phyloP scores from a whole-genome alignment of 2,888 invertebrate species.

The Hofmannophila pseudospretella region DNA sequence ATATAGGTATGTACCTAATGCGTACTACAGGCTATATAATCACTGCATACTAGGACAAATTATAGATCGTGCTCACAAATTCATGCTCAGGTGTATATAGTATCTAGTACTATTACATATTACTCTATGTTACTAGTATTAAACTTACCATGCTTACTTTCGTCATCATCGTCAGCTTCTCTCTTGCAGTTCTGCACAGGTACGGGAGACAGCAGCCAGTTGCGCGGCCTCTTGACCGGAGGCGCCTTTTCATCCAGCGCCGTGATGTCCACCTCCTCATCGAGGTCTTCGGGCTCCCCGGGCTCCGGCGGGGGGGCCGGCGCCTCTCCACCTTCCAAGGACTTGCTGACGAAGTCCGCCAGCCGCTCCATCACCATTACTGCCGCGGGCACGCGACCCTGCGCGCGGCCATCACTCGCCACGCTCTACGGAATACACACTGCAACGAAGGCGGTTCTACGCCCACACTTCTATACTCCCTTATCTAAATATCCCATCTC shows the following conservation, averaged over 20 bases:
- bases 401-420: slow-evolving; percentile 60
- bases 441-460: slow-evolving; percentile 50
- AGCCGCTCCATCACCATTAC: slow-evolving; percentile 89
- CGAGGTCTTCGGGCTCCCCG: slow-evolving; percentile 56
- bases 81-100: too few relatives aligned
- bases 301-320: slow-evolving; percentile 71
- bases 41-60: too few relatives aligned
- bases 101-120: too few relatives aligned
- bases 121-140: too few relatives aligned
- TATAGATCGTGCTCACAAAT: too few relatives aligned
- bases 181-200: slow-evolving; percentile 56
- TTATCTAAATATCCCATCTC: neutral
- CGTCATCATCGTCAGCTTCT: slow-evolving; percentile 63
- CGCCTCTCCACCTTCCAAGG: slow-evolving; percentile 82
- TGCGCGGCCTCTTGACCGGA: slow-evolving; percentile 57
- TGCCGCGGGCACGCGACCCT: slow-evolving; percentile 57
- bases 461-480: slow-evolving; percentile 42
- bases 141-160: slow-evolving; percentile 61
- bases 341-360: slow-evolving; percentile 93
- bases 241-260: slow-evolving; percentile 64
- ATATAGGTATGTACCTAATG: too few relatives aligned
- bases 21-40: too few relatives aligned
- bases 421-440: slow-evolving; percentile 54
- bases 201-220: slow-evolving; percentile 69
- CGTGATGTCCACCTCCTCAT: slow-evolving; percentile 69